phyloP scores from a whole-genome alignment of 2,797 vertebrate species.

The Falco novaeseelandiae region DNA sequence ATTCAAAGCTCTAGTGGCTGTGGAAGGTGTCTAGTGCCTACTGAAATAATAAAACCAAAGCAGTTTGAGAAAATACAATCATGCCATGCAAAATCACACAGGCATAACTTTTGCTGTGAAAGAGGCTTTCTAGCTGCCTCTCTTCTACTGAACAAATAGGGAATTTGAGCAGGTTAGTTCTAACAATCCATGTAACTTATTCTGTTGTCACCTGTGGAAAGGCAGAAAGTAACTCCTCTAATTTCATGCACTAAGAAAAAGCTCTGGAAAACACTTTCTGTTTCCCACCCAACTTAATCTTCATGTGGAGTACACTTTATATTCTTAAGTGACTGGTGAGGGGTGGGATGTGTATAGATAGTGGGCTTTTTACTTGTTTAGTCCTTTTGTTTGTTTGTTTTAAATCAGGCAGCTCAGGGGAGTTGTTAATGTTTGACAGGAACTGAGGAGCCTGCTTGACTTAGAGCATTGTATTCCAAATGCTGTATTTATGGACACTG shows the following conservation, averaged over 20 bases:
- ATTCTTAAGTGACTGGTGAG: neutral
- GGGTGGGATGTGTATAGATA: neutral
- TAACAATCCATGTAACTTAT: neutral
- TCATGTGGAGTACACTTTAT: neutral
- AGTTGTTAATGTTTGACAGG: neutral
- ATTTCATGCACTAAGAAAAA: neutral
- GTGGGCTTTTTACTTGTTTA: neutral
- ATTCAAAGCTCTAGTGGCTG: neutral
- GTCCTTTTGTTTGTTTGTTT: conserved; percentile 12
- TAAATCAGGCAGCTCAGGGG: neutral
- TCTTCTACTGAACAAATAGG: neutral
- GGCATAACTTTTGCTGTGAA: neutral
- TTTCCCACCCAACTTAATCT: neutral
- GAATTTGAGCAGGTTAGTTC: neutral
- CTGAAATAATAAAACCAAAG: neutral
- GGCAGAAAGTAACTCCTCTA: neutral
- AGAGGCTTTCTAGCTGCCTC: neutral
- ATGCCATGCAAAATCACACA: neutral
- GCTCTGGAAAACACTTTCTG: neutral
- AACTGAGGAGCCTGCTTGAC: neutral
- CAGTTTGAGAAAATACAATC: neutral
- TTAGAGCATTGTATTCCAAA: neutral
- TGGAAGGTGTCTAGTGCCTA: neutral
- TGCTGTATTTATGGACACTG: neutral
- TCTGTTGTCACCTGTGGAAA: neutral